These are phyloP conservation scores for Antheraea yamamai DNA, from an alignment of 2,888 invertebrate genomes.

Conservation along the genomic window DNA sequence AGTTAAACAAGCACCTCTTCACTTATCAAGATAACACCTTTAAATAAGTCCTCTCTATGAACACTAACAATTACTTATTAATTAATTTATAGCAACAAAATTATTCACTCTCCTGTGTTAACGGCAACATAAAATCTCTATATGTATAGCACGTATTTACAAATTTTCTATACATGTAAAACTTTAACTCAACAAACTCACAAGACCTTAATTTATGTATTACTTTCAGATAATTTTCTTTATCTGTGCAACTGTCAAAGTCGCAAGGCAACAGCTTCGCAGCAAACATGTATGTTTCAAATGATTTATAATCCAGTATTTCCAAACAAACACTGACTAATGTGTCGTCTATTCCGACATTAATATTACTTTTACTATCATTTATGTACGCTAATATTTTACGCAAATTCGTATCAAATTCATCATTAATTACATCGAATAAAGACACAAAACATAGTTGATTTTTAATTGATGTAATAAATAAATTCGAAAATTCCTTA, in stretches of 20 bases:
- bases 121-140: conserved; percentile 4
- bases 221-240: conserved; percentile 29
- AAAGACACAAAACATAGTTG: conserved; percentile 18
- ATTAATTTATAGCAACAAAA: background rate
- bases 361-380: background rate
- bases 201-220: conserved; percentile 37
- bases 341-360: conserved; percentile 20
- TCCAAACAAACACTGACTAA: conserved; percentile 22
- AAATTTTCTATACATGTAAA: conserved; percentile 37
- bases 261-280: conserved; percentile 37
- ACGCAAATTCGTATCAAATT: background rate
- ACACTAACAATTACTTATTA: background rate
- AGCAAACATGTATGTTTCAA: conserved; percentile 39
- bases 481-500: conserved; percentile 34
- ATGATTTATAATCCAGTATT: conserved; percentile 18
- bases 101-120: background rate
- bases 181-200: conserved; percentile 35
- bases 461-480: conserved; percentile 35
- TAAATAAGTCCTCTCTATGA: background rate
- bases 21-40: too few species aligned
- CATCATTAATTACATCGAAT: background rate
- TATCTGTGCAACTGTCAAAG: conserved; percentile 30
- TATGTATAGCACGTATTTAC: conserved; percentile 28
- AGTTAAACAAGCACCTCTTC: too few species aligned
- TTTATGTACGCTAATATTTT: background rate